Conservation (phyloP, 2,888 invertebrate genomes). For the Pilophorus perplexus region DNA sequence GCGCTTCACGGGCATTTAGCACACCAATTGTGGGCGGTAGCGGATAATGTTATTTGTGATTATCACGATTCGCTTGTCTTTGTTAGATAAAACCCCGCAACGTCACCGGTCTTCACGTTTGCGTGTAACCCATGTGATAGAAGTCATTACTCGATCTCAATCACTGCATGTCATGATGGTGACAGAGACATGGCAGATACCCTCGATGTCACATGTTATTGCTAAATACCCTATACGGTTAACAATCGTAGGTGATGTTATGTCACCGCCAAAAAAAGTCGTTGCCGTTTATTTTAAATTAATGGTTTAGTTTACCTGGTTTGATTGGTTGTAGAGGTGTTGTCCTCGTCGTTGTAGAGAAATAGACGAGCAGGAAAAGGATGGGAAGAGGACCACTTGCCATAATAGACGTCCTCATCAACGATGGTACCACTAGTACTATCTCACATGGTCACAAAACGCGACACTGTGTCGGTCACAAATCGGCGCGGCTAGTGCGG, state of each 20-base stretch:
- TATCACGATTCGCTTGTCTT: no score
- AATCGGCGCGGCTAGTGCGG: background rate
- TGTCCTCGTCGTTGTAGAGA: slow-evolving; percentile 28
- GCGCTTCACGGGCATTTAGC: no score
- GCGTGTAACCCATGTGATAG: background rate
- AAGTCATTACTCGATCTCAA: background rate
- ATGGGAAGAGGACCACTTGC: slow-evolving; percentile 35
- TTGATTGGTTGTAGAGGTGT: slow-evolving; percentile 31
- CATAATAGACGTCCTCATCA: slow-evolving; percentile 31
- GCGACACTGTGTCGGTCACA: slow-evolving; percentile 24
- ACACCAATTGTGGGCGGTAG: no score
- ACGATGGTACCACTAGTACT: slow-evolving; percentile 32
- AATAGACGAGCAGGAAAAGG: slow-evolving; percentile 38
- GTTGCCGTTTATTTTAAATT: no score
- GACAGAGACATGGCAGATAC: background rate
- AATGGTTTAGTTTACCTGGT: slow-evolving; percentile 1
- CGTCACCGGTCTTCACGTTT: no score
- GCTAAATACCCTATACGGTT: background rate
- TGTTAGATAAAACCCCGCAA: no score
- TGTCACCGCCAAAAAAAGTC: no score
- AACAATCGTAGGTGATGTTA: background rate
- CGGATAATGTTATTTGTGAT: no score
- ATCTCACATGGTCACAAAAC: slow-evolving; percentile 36
- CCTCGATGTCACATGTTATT: background rate
- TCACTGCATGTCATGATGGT: background rate